These are phyloP conservation scores for Pyrrhia umbra DNA, from an alignment of 2,888 invertebrate genomes.

Conservation along the genomic window DNA sequence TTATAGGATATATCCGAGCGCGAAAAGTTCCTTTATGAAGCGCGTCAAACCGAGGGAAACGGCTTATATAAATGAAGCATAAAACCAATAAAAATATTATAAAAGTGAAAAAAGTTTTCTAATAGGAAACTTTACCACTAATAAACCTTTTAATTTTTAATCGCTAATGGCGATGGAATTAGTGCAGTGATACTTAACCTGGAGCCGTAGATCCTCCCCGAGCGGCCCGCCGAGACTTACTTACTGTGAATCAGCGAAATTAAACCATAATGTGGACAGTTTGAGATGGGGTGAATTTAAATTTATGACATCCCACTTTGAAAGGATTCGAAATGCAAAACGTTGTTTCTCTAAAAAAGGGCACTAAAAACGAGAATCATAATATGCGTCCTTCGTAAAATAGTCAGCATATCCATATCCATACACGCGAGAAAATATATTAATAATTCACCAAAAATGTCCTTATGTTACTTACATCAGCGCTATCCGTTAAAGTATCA, in stretches of 20 bases:
- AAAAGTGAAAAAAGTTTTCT: background rate
- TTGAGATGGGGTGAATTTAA: conserved; percentile 41
- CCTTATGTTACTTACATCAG: conserved; percentile 26
- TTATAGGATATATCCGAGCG: too few relatives aligned
- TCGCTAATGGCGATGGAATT: conserved; percentile 22
- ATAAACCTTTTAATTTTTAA: conserved; percentile 20
- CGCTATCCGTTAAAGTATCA: conserved; percentile 32
- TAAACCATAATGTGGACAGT: conserved; percentile 44
- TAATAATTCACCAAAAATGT: background rate
- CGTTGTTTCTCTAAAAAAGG: conserved; percentile 21
- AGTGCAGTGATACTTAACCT: conserved; percentile 33
- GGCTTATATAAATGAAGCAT: too few relatives aligned
- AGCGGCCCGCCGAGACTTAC: conserved; percentile 29
- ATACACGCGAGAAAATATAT: background rate
- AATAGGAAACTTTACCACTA: conserved; percentile 1
- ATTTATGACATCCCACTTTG: conserved; percentile 40
- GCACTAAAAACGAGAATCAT: conserved; percentile 13
- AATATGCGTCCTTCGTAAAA: conserved; percentile 47
- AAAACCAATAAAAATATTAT: too few relatives aligned
- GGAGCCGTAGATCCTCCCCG: background rate
- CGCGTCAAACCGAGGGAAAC: too few relatives aligned
- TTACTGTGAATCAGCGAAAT: conserved; percentile 40
- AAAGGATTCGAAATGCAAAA: conserved; percentile 45
- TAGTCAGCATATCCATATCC: conserved; percentile 29
- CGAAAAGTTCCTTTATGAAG: too few relatives aligned